Evolutionary conservation across 2,888 invertebrate genomes (phyloP), one percentile per base, ranked within the genome.

Genomic region (Pheosia gnoma): DNA sequence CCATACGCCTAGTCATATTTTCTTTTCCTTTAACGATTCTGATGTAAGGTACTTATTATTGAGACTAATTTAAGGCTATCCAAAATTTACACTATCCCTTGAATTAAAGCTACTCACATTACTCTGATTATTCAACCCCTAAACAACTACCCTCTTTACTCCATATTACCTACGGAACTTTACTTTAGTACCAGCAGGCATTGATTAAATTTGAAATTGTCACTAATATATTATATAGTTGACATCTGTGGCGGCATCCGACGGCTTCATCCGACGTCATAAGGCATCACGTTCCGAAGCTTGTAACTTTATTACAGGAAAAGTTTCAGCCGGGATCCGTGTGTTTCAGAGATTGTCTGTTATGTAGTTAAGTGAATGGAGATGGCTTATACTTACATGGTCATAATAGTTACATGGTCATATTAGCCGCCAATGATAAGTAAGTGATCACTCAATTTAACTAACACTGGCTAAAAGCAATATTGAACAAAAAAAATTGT

Each of bases 131-230:
- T 9, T 41, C 41, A 1, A 7, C 43, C 4, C 43, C 4, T 25
- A 25, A 25, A 43, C 1, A 43, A 43, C 43, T 43, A 43, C 9
- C 43, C n/a, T 47, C 47, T n/a, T n/a, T 5, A 51, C 54, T 60
- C 45, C 58, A 63, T 67, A 68, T 67, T 59, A 63, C 70, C 68
- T 67, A 58, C 56, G 62, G 62, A 70, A 69, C 62, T 65, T 63
- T 63, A 61, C 66, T 67, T 74, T 73, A 72, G 71, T 71, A 72
- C 58, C 63, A 51, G 41, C 59, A 59, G 65, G 65, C 67, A 65
- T 77, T 84, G 79, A 85, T 86, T 86, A 83, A 85, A 86, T 83
- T 86, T 85, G 78, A 82, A 85, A 83, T 76, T 71, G 73, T 71
- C 75, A 82, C 80, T 85, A 84, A 85, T 84, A 86, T 83, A 82